Base-by-base conservation (phyloP, 1,140 invertebrate species). In the Liolophura sinensis region DNA sequence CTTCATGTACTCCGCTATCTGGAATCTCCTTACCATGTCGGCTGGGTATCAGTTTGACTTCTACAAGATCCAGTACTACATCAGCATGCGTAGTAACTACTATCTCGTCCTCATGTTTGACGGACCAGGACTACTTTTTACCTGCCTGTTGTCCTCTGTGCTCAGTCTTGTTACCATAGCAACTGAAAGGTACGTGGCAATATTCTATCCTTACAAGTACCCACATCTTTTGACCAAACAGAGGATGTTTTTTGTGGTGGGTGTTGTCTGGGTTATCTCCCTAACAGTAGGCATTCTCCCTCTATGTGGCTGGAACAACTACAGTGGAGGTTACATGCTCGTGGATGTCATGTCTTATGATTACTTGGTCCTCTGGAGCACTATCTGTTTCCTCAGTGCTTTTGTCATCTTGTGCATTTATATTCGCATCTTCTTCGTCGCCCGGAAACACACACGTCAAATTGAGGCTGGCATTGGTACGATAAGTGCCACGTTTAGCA, bases 91-190 rank as follows among this genome's bases (percentile, higher is more conserved):
- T 18, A 20, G 62, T 14, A 71, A 71, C 47, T 62, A 67, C 48
- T 71, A 65, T 46, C 62, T 68, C 22, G 67, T 65, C 52, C 25
- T 71, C 52, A 65, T 60, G 12, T 49, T 71, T 11, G 69, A 71
- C 18, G 69, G 69, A 59, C 65, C 69, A 9, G 69, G 65, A 0
- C 55, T 71, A 20, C 24, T 71, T 24, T 71, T 71, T 60, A 60
- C 65, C 16, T 64, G 69, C 49, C 64, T 71, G 65, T 65, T 71
- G 69, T 71, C 69, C 14, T 67, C 65, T 12, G 60, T 67, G 40
- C 46, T 71, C 25, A 71, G 62, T 46, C 55, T 71, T 1, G 60
- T 50, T 18, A 54, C 68, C 1, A 71, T 71, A 31, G 69, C 69
- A 15, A 20, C 52, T 22, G 69, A 71, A 6, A 25, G 69, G 49